phyloP scores from a whole-genome alignment of 2,113 vertebrate genomes.

The Caretta caretta region DNA sequence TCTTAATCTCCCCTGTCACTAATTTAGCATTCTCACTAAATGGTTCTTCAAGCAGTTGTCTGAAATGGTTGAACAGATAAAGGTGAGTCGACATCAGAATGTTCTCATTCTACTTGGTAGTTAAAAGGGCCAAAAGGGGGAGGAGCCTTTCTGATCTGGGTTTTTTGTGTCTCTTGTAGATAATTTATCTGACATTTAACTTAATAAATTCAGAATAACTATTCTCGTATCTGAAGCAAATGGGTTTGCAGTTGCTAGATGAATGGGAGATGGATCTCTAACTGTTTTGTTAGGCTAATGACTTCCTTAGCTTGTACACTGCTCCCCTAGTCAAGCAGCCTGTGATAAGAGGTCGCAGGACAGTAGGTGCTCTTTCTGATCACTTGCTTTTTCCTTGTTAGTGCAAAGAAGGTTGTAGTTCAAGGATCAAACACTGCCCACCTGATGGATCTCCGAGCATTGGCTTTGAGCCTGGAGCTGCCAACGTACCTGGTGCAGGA shows the following conservation, averaged over 20 bases:
- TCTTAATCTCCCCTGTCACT: too few species aligned
- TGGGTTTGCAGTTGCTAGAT: not conserved
- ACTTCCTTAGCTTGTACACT: not conserved
- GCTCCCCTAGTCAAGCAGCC: not conserved
- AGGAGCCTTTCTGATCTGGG: not conserved
- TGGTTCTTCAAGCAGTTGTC: not conserved
- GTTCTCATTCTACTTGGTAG: not conserved
- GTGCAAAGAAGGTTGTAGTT: conserved; percentile 87
- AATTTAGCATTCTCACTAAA: not conserved
- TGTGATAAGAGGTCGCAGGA: not conserved
- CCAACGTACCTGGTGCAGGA: conserved; percentile 87
- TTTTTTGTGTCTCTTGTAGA: not conserved
- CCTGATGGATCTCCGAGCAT: conserved; percentile 84
- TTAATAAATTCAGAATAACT: not conserved
- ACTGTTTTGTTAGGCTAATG: not conserved
- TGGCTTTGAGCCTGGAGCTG: conserved; percentile 84
- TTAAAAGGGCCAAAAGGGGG: not conserved
- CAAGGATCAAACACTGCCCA: conserved; percentile 85
- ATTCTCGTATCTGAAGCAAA: not conserved
- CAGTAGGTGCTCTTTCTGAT: not conserved
- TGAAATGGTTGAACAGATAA: not conserved
- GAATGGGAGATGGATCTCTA: not conserved
- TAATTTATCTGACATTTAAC: not conserved
- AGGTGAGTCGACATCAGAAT: not conserved
- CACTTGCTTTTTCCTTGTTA: conserved; percentile 26